These are phyloP conservation scores for Tauraco erythrolophus DNA, from an alignment of 2,113 vertebrate genomes.

Conservation along the genomic window DNA sequence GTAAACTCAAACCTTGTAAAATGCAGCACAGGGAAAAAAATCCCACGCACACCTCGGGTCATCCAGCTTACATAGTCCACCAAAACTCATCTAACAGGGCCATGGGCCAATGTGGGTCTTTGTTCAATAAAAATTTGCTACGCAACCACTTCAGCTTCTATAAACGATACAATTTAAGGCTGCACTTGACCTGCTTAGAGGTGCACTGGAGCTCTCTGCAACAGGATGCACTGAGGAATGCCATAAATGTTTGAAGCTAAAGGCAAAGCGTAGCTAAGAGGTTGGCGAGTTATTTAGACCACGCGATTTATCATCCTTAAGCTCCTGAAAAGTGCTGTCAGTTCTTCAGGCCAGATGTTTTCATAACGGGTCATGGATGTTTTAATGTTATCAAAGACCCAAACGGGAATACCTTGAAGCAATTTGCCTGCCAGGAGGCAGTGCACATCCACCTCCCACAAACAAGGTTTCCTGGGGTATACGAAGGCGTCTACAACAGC, in stretches of 20 bases:
- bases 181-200: background rate
- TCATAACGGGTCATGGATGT: background rate
- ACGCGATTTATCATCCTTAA: background rate
- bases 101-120: background rate
- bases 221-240: background rate
- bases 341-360: slow-evolving; percentile 14
- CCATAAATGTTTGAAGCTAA: background rate
- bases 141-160: background rate
- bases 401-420: background rate
- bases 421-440: slow-evolving; percentile 11
- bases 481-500: background rate
- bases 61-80: background rate
- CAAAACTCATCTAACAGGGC: background rate
- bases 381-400: background rate
- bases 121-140: background rate
- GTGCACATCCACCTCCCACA: background rate
- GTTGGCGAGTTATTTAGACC: background rate
- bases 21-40: background rate
- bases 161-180: background rate
- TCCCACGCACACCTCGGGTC: rapidly evolving
- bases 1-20: background rate
- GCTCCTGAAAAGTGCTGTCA: background rate
- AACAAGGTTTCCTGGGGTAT: slow-evolving; percentile 19
- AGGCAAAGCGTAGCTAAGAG: background rate
- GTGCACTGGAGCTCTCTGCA: background rate